Percentiles rank a stretch among this genome's conserved stretches.
These are phyloP conservation scores for Paraescarpia echinospica DNA, from an alignment of 1,140 invertebrate genomes.

Conservation along the genomic window DNA sequence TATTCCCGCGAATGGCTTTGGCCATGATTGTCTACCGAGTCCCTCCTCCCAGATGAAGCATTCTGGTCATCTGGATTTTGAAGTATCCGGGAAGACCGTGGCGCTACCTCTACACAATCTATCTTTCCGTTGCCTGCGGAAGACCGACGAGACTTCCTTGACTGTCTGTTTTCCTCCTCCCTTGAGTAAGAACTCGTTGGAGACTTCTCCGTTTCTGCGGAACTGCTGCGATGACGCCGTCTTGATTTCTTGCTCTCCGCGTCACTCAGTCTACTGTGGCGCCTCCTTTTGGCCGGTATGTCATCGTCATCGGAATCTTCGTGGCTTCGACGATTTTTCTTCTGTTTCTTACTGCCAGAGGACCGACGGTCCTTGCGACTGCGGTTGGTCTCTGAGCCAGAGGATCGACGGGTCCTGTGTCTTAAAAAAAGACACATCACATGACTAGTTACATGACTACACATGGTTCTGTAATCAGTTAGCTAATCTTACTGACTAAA, in stretches of 20 bases:
- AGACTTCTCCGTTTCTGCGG: not conserved
- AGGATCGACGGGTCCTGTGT: not conserved
- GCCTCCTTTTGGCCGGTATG: not conserved
- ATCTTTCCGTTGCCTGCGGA: not conserved
- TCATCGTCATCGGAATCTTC: not conserved
- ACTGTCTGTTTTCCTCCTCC: not conserved
- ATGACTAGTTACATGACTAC: not conserved
- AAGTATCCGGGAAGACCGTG: not conserved
- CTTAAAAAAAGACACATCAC: not conserved
- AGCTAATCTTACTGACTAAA: too few species aligned
- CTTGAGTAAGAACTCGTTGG: not conserved
- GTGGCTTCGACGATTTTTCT: not conserved
- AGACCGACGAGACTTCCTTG: not conserved
- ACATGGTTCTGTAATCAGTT: too few species aligned
- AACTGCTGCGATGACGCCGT: not conserved
- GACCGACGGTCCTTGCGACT: not conserved
- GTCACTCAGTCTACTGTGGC: not conserved
- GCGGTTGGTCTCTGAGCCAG: not conserved
- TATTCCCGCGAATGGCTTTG: not conserved
- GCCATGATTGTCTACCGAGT: not conserved
- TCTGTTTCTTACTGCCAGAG: not conserved
- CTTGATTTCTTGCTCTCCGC: not conserved
- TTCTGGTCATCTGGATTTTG: not conserved
- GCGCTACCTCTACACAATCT: not conserved
- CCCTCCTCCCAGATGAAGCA: not conserved